A percentile compares a stretch with the other conserved stretches of the same genome.
These are phyloP conservation scores for Heptranchias perlo DNA, from an alignment of 2,113 vertebrate species.

Conservation along the genomic window DNA sequence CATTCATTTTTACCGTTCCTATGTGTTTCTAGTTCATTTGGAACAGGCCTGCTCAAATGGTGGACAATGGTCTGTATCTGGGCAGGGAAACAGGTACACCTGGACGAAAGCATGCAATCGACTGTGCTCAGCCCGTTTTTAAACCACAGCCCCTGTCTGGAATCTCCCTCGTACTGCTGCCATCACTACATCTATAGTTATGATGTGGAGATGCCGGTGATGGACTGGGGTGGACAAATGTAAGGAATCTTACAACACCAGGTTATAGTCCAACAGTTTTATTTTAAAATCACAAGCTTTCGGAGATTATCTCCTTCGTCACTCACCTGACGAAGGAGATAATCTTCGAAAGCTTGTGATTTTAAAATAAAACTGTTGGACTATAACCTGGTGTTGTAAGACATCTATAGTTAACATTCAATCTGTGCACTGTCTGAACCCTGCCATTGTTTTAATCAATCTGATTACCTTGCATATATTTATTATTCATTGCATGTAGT, in stretches of 20 bases:
- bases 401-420: background rate
- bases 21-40: background rate
- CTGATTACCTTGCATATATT: background rate
- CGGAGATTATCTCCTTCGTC: too few species aligned
- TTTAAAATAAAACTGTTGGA: too few species aligned
- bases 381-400: too few species aligned
- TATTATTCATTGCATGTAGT: background rate
- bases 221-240: too few species aligned
- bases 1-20: background rate
- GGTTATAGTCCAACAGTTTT: too few species aligned
- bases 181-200: background rate
- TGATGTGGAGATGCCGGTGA: too few species aligned
- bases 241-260: too few species aligned
- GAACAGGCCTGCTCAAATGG: background rate
- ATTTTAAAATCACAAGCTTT: too few species aligned
- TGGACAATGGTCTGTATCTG: background rate
- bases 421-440: background rate
- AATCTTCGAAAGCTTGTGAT: too few species aligned
- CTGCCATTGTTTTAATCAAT: background rate
- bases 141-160: background rate
- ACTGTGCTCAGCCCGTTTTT: background rate
- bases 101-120: background rate
- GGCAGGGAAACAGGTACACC: background rate
- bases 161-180: background rate
- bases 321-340: too few species aligned